Evolutionary conservation across 37 sponge, comb jelly and placozoan species (phyloP).

Genomic region (Theonella swinhoei): DNA sequence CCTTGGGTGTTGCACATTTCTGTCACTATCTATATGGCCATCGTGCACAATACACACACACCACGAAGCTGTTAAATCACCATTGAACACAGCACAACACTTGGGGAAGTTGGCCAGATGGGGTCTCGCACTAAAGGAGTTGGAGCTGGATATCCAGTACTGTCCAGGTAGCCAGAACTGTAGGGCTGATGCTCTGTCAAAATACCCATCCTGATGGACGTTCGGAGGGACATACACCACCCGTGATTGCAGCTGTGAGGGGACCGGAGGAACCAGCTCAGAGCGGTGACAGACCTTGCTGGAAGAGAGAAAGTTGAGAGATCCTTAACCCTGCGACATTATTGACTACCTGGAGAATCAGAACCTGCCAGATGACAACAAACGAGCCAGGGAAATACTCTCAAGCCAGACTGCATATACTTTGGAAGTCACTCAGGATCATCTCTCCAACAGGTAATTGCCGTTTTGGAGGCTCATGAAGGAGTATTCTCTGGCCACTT

Average conservation of each 20-base stretch:
- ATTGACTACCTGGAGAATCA: constrained; percentile 17
- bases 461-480: constrained; percentile 26
- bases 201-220: background rate
- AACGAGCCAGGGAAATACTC: background rate
- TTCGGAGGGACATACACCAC: background rate
- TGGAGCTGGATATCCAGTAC: constrained; percentile 5
- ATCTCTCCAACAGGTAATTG: background rate
- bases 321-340: constrained; percentile 3
- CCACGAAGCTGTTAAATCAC: constrained; percentile 11
- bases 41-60: constrained; percentile 13
- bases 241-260: background rate
- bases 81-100: constrained; percentile 18
- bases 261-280: too few relatives aligned
- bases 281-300: too few relatives aligned
- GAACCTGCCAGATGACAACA: constrained; percentile 17
- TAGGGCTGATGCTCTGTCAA: constrained; percentile 27
- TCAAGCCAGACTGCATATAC: background rate
- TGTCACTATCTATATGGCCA: constrained; percentile 28
- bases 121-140: constrained; percentile 22
- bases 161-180: constrained; percentile 2
- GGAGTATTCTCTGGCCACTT: constrained; percentile 40
- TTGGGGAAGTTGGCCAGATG: constrained; percentile 29
- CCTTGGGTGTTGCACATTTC: constrained; percentile 27
- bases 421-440: background rate
- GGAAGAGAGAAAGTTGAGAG: constrained; percentile 5